These are phyloP conservation scores for Podabrus alpinus DNA, from an alignment of 2,888 invertebrate genomes.

Conservation along the genomic window DNA sequence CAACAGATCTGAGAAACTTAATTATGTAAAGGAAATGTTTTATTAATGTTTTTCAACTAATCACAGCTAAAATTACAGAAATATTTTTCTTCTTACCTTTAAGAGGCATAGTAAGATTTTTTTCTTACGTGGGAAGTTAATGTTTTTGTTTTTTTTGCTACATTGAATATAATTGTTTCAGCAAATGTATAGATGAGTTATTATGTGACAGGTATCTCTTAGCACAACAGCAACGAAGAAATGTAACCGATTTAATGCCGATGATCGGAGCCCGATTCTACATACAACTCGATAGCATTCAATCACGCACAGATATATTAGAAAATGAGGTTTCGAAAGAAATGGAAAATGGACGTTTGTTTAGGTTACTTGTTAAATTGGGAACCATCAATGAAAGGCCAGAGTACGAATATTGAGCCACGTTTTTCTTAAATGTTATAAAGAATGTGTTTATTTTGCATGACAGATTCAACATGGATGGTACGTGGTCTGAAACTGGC, in stretches of 20 bases:
- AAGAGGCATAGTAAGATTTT: neutral
- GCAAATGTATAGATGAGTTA: neutral
- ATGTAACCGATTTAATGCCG: slow-evolving; percentile 96
- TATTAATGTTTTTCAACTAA: neutral
- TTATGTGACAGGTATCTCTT: slow-evolving; percentile 70
- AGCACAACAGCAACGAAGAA: slow-evolving; percentile 68
- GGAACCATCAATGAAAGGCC: slow-evolving; percentile 95
- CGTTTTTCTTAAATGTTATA: slow-evolving; percentile 32
- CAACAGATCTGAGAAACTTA: slow-evolving; percentile 90
- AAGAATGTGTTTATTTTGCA: neutral
- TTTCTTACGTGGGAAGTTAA: neutral
- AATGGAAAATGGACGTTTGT: slow-evolving; percentile 91
- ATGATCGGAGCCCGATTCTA: slow-evolving; percentile 99
- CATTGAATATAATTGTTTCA: neutral
- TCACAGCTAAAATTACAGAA: neutral
- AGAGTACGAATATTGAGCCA: slow-evolving; percentile 69
- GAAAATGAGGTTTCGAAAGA: slow-evolving; percentile 92
- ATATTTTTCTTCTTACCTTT: neutral
- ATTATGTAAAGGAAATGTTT: slow-evolving; percentile 72
- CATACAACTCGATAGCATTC: slow-evolving; percentile 89
- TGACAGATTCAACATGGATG: slow-evolving; percentile 89
- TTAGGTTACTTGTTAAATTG: slow-evolving; percentile 88
- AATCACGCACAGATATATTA: slow-evolving; percentile 83
- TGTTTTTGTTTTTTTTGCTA: neutral
- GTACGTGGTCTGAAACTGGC: slow-evolving; percentile 96